phyloP scores from a whole-genome alignment of 2,888 invertebrate species.

The Lordiphosa fenestrarum region DNA sequence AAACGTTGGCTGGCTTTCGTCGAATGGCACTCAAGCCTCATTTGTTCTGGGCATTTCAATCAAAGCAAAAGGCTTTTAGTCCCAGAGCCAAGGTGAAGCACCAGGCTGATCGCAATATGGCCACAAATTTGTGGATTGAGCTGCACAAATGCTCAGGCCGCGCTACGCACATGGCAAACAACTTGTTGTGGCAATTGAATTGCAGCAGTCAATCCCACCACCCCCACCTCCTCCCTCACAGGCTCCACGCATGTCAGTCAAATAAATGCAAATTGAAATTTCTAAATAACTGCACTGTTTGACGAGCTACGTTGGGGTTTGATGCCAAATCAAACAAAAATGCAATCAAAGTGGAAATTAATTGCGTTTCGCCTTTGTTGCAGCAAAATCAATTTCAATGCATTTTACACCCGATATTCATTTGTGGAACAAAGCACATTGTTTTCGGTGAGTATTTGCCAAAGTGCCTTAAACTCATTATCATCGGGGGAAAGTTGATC shows the following conservation, averaged over 20 bases:
- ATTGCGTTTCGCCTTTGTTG: conserved; percentile 38
- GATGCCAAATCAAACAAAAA: conserved; percentile 44
- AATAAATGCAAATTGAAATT: conserved; percentile 53
- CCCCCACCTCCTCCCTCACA: not conserved
- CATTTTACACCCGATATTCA: conserved; percentile 4
- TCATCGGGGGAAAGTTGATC: conserved; percentile 40
- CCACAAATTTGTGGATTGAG: conserved; percentile 10
- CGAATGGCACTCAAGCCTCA: conserved; percentile 35
- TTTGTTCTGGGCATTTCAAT: conserved; percentile 44
- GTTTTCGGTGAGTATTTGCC: conserved; percentile 3
- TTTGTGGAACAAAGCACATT: conserved; percentile 9
- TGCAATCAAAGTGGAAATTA: conserved; percentile 50
- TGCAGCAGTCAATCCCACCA: conserved; percentile 7
- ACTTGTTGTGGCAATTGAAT: conserved; percentile 35
- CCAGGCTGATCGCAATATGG: conserved; percentile 8
- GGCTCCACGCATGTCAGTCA: conserved; percentile 10
- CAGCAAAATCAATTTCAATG: conserved; percentile 29
- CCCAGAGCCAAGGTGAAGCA: conserved; percentile 7
- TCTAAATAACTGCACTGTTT: conserved; percentile 52
- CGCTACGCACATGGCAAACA: conserved; percentile 36
- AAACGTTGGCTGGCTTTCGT: conserved; percentile 2
- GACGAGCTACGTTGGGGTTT: conserved; percentile 21
- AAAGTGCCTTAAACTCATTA: conserved; percentile 33
- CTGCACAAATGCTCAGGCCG: conserved; percentile 19
- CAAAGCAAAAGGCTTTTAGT: conserved; percentile 41